Conservation (phyloP, 1,140 invertebrate genomes). For the Samia ricini region DNA sequence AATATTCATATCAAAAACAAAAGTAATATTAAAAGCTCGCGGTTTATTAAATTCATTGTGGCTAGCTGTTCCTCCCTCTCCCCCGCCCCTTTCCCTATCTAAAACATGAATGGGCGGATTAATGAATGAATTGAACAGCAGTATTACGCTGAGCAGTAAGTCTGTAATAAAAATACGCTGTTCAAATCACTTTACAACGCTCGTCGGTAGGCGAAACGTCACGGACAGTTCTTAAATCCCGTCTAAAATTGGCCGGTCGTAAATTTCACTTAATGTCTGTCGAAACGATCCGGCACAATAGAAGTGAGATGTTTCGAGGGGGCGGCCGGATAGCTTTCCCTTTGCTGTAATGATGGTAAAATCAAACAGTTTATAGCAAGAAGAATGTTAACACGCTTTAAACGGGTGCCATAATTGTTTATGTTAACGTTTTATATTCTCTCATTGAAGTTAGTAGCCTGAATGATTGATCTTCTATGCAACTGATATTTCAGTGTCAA, state of each 20-base stretch:
- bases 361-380: slow-evolving; percentile 22
- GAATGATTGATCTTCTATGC: too few species aligned
- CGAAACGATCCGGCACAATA: slow-evolving; percentile 36
- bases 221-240: slow-evolving; percentile 36
- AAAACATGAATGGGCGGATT: background rate
- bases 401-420: background rate
- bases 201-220: slow-evolving; percentile 14
- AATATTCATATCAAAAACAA: too few species aligned
- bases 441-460: too few species aligned
- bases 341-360: slow-evolving; percentile 23
- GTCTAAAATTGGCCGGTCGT: slow-evolving; percentile 38
- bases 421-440: slow-evolving; percentile 7
- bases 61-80: background rate
- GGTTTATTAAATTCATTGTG: background rate
- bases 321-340: slow-evolving; percentile 21
- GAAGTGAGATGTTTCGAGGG: slow-evolving; percentile 21
- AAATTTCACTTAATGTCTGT: slow-evolving; percentile 41
- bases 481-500: too few species aligned
- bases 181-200: slow-evolving; percentile 10
- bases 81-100: background rate
- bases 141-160: background rate
- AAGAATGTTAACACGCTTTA: slow-evolving; percentile 20
- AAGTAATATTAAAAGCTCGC: too few species aligned
- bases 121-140: background rate
- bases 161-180: slow-evolving; percentile 4